These are phyloP conservation scores for Lithosia quadra DNA, from an alignment of 2,888 invertebrate genomes.

Conservation along the genomic window DNA sequence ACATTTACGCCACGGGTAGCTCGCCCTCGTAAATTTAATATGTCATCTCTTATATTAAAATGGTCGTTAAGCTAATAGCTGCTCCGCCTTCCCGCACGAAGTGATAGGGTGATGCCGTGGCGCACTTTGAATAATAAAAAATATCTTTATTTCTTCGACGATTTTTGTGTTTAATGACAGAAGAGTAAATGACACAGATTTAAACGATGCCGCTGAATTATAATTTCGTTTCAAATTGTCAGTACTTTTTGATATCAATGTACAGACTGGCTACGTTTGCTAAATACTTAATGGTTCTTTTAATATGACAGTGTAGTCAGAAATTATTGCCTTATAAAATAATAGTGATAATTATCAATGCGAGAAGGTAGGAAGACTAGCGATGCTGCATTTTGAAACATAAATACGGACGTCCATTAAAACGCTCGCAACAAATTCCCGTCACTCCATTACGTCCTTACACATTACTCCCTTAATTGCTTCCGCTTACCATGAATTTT, in stretches of 20 bases:
- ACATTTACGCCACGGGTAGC: conserved; percentile 78
- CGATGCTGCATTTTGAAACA: conserved; percentile 73
- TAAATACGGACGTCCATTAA: conserved; percentile 78
- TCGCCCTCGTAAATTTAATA: conserved; percentile 85
- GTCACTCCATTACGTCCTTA: conserved; percentile 82
- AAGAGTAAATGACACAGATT: conserved; percentile 54
- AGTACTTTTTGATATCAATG: conserved; percentile 38
- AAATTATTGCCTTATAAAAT: conserved; percentile 60
- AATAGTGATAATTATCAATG: conserved; percentile 65
- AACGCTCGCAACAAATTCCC: conserved; percentile 78
- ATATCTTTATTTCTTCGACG: conserved; percentile 56
- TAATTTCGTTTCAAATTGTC: conserved; percentile 47
- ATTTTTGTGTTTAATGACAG: conserved; percentile 55
- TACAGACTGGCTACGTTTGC: conserved; percentile 16
- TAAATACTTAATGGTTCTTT: conserved; percentile 42
- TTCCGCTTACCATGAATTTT: conserved; percentile 83
- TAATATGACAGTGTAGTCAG: conserved; percentile 41
- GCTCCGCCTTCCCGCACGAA: conserved; percentile 74
- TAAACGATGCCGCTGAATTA: conserved; percentile 44
- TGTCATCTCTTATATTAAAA: conserved; percentile 86
- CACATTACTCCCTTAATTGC: conserved; percentile 82
- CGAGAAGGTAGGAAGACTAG: conserved; percentile 62
- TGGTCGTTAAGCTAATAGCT: conserved; percentile 86
- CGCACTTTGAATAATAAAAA: conserved; percentile 72
- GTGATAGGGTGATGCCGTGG: conserved; percentile 73